Percentiles rank a stretch among this genome's conserved stretches.
phyloP scores from a whole-genome alignment of 2,797 vertebrate species.

The Capromys pilorides region DNA sequence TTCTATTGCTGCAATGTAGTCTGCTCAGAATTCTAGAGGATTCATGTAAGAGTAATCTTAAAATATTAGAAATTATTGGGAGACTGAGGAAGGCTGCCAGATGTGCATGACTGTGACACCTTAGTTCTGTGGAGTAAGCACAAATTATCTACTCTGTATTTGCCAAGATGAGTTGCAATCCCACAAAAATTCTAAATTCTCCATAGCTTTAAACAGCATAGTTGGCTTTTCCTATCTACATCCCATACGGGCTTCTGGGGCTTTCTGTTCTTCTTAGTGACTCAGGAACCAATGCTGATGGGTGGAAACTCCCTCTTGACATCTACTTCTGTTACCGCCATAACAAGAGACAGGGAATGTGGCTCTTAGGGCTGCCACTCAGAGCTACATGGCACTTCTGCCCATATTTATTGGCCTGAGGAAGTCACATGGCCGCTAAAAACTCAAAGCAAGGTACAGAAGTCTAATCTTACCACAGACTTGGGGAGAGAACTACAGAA shows the following conservation, averaged over 20 bases:
- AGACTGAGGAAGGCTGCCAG: not conserved
- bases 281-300: not conserved
- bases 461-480: not conserved
- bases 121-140: not conserved
- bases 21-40: constrained; percentile 9
- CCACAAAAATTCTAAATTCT: not conserved
- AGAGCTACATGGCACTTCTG: not conserved
- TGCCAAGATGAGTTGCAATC: not conserved
- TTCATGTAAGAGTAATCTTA: not conserved
- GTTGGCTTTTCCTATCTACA: not conserved
- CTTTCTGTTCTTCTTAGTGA: not conserved
- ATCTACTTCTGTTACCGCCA: not conserved
- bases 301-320: not conserved
- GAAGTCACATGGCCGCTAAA: not conserved
- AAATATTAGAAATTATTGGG: not conserved
- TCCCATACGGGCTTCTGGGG: not conserved
- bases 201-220: not conserved
- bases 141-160: not conserved
- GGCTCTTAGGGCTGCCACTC: not conserved
- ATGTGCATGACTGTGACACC: not conserved
- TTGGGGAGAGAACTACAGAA: not conserved
- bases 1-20: not conserved
- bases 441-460: not conserved
- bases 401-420: not conserved
- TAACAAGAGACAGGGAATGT: not conserved